Evolutionary conservation across 2,113 vertebrate species (phyloP), one percentile per base, ranked within the genome.

Genomic region (Mus pahari): DNA sequence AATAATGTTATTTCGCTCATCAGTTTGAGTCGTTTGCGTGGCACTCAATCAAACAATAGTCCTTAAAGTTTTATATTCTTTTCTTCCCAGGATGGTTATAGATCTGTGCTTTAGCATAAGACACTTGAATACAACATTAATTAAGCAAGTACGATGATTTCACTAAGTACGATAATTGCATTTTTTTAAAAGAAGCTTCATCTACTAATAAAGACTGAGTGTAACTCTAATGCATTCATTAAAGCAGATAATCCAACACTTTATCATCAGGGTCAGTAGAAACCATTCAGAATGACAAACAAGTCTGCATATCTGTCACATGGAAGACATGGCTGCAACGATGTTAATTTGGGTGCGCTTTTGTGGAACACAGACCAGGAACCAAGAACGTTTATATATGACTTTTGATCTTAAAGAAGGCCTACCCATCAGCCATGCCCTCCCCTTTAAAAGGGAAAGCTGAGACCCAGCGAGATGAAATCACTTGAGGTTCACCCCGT

Each of bases 121-220:
- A 86, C 6, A 81, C 42, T 64, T 74, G 14, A 53, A 62, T 48
- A n/a, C 58, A 86, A 58, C 1, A 48, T 55, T 64, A 94, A 73
- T 82, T 77, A 60, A 58, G 68, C 42, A 82, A 24, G 36, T 62
- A 3, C 39, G 64, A 68, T 77, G 79, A 53, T 62, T 79, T 86
- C 64, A 55, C 48, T 31, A 78, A 45, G n/a, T 4, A 68, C 82
- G 45, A 93, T 79, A 81, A 82, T 0, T 58, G 5, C 39, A 70
- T 91, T 81, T 79, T 64, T 70, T 75, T 48, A 48, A 58, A 64
- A 88, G 20, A 86, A 64, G 64, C 42, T 81, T 26, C 58, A 81
- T 70, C 88, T 71, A 31, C 20, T 62, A 94, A 90, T 74, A 78
- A 86, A 89, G 45, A 93, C 45, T 74, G 71, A 94, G 10, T 58